Evolutionary conservation across 2,888 invertebrate species (phyloP), one percentile per base, ranked within the genome.

Genomic region (Nomada flava): DNA sequence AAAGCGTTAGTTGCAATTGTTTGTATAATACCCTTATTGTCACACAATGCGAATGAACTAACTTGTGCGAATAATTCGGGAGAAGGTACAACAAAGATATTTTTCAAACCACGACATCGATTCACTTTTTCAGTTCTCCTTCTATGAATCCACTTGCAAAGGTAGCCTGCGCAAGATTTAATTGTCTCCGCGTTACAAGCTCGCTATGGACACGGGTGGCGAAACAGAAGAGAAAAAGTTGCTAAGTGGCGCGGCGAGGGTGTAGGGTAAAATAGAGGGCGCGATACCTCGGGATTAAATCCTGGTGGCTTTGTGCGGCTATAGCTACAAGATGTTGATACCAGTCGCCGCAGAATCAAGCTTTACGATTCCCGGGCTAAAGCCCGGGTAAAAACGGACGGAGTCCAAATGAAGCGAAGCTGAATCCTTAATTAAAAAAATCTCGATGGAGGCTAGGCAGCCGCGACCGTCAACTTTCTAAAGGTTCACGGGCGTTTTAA

Each of bases 261-360:
- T 72, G 83, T 71, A 81, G 69, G 78, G 76, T 7, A 67, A 76
- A 78, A 83, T 62, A 71, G 83, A 79, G 76, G 68, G 76, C 63
- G 71, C 80, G 83, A 79, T 80, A 83, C 63, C 78, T 13, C 64
- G 78, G 63, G 83, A 86, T 86, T 83, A 86, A 86, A 86, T 76
- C 74, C 81, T 50, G 36, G 50, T 57, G 53, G 68, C 75, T 80
- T 73, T 76, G 69, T 62, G 63, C 70, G 75, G 44, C 63, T 42
- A 20, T 36, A 23, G 44, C 71, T 68, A 57, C 78, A 67, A 77
- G 85, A 79, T 76, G 85, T 79, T 77, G 77, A 79, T 82, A 77
- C 60, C 50, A 76, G 70, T 68, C 81, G 75, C 52, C 81, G 63
- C 59, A 42, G 68, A 74, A 86, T 86, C 79, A 72, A 79, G 79